A percentile compares a stretch with the other conserved stretches of the same genome.
These are phyloP conservation scores for Melieria picta DNA, from an alignment of 2,888 invertebrate genomes.

Conservation along the genomic window DNA sequence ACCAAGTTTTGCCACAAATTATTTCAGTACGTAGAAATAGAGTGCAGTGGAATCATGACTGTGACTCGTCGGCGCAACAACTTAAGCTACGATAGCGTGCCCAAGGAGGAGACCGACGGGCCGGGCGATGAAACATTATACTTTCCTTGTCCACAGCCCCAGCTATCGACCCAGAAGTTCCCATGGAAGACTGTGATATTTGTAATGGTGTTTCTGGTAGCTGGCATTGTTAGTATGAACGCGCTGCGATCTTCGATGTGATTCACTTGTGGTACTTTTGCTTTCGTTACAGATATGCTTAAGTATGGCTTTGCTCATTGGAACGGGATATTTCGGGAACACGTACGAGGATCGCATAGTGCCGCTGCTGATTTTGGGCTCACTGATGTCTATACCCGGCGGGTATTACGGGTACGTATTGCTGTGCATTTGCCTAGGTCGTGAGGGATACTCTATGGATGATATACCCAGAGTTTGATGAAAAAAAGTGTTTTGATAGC, in stretches of 20 bases:
- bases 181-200: conserved; percentile 87
- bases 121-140: conserved; percentile 32
- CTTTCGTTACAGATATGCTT: conserved; percentile 68
- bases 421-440: conserved; percentile 73
- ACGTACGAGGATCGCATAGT: conserved; percentile 89
- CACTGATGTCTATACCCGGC: conserved; percentile 91
- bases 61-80: conserved; percentile 8
- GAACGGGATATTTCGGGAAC: conserved; percentile 82
- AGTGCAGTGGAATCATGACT: neutral
- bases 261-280: neutral
- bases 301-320: conserved; percentile 80
- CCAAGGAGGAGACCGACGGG: neutral
- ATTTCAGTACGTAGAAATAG: no score
- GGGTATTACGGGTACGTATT: conserved; percentile 91
- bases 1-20: no score
- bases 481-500: neutral
- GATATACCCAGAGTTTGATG: conserved; percentile 48
- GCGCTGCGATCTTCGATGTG: neutral
- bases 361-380: conserved; percentile 88
- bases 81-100: conserved; percentile 15
- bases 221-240: conserved; percentile 70
- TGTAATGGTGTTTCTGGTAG: conserved; percentile 79
- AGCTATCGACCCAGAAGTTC: conserved; percentile 68
- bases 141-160: no score
- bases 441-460: conserved; percentile 50